These are phyloP conservation scores for Noturus placidus DNA, from an alignment of 2,113 vertebrate genomes.

Conservation along the genomic window DNA sequence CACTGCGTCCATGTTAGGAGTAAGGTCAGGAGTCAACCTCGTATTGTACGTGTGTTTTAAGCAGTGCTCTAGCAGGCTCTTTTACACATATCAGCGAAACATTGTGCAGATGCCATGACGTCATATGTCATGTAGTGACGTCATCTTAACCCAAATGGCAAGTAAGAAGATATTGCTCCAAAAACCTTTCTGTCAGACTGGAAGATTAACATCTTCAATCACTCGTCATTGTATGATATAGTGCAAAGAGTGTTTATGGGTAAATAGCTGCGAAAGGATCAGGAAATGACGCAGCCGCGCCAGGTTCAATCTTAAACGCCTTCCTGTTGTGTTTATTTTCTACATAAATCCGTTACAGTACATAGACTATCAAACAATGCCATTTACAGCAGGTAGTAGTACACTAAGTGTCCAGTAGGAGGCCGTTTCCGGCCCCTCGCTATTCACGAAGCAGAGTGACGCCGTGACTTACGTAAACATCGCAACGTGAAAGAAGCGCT, in stretches of 20 bases:
- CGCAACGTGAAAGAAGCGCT: not conserved
- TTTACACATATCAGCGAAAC: not conserved
- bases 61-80: not conserved
- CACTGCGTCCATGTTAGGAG: not conserved
- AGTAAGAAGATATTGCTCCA: not conserved
- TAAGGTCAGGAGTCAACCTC: not conserved
- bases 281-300: not conserved
- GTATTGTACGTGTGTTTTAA: not conserved
- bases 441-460: not conserved
- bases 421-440: not conserved
- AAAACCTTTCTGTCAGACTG: not conserved
- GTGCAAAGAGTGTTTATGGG: not conserved
- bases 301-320: not conserved
- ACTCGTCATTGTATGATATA: not conserved
- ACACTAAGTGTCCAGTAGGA: not conserved
- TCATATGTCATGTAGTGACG: not conserved
- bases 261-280: not conserved
- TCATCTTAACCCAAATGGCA: not conserved
- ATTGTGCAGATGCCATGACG: not conserved
- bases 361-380: no score
- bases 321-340: not conserved
- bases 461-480: not conserved
- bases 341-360: not conserved
- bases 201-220: not conserved
- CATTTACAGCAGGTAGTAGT: not conserved